phyloP scores from a whole-genome alignment of 2,888 invertebrate genomes.

The Prosapia bicincta region DNA sequence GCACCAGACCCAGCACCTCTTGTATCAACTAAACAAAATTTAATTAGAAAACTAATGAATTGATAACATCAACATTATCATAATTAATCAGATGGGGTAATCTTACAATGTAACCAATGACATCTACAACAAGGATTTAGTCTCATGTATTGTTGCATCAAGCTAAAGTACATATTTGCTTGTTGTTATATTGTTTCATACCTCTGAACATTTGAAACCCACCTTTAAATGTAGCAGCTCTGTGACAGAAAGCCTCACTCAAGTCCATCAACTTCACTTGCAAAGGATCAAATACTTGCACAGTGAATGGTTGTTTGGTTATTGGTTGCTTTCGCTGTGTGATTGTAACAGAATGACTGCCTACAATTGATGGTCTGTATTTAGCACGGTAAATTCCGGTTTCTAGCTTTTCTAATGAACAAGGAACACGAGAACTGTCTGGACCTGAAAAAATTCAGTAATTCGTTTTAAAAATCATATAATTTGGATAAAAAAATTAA shows the following conservation, averaged over 20 bases:
- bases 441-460: conserved; percentile 46
- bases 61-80: too few species aligned
- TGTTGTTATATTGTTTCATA: too few species aligned
- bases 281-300: conserved; percentile 77
- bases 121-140: background rate
- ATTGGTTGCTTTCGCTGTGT: conserved; percentile 59
- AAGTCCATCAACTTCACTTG: conserved; percentile 69
- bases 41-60: too few species aligned
- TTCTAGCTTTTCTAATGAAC: conserved; percentile 64
- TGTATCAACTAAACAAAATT: conserved; percentile 57
- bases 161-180: too few species aligned
- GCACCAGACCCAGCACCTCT: conserved; percentile 82
- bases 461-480: too few species aligned
- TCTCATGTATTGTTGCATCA: background rate
- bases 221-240: conserved; percentile 76
- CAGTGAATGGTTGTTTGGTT: conserved; percentile 58
- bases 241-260: conserved; percentile 74
- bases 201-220: too few species aligned
- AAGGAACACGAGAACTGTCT: conserved; percentile 50
- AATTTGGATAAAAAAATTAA: too few species aligned
- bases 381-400: conserved; percentile 64
- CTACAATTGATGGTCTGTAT: conserved; percentile 72
- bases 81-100: too few species aligned
- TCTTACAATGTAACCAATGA: too few species aligned
- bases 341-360: conserved; percentile 67